Evolutionary conservation across 2,888 invertebrate species (phyloP).

Genomic region (Deilephila porcellus): DNA sequence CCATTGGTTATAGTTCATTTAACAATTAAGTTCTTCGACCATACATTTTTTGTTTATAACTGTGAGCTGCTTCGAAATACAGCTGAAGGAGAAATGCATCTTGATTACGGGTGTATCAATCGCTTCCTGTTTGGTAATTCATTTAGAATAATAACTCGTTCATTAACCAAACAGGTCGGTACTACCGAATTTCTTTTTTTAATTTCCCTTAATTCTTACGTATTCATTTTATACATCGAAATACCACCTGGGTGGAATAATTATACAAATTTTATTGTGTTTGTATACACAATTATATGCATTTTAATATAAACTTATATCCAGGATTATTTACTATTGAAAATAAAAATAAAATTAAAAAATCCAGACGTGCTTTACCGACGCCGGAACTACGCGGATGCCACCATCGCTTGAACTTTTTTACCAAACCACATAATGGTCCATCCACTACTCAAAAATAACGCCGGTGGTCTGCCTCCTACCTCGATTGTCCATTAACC

Average conservation of each 20-base stretch:
- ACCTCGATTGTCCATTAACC: conserved; percentile 36
- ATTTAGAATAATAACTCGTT: conserved; percentile 27
- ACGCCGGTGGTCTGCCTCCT: conserved; percentile 59
- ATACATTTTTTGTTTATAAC: conserved; percentile 29
- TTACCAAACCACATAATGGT: conserved; percentile 42
- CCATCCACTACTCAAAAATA: conserved; percentile 28
- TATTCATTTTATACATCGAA: not conserved
- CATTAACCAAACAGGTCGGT: conserved; percentile 20
- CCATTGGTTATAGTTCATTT: conserved; percentile 66
- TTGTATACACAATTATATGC: not conserved
- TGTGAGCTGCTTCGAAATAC: conserved; percentile 6
- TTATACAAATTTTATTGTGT: too few relatives aligned
- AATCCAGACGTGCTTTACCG: conserved; percentile 37
- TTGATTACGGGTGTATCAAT: conserved; percentile 21
- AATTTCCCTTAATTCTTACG: conserved; percentile 5
- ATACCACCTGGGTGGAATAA: not conserved
- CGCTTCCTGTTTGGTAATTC: conserved; percentile 24
- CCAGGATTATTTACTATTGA: not conserved
- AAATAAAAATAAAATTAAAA: not conserved
- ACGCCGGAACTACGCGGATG: conserved; percentile 68
- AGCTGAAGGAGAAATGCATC: conserved; percentile 21
- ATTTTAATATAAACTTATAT: not conserved
- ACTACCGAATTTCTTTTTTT: conserved; percentile 22
- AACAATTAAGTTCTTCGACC: conserved; percentile 59
- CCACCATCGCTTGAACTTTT: conserved; percentile 59